Evolutionary conservation across 2,113 vertebrate species (phyloP), one percentile per base, ranked within the genome.

Genomic region (Hemiprocne comata): DNA sequence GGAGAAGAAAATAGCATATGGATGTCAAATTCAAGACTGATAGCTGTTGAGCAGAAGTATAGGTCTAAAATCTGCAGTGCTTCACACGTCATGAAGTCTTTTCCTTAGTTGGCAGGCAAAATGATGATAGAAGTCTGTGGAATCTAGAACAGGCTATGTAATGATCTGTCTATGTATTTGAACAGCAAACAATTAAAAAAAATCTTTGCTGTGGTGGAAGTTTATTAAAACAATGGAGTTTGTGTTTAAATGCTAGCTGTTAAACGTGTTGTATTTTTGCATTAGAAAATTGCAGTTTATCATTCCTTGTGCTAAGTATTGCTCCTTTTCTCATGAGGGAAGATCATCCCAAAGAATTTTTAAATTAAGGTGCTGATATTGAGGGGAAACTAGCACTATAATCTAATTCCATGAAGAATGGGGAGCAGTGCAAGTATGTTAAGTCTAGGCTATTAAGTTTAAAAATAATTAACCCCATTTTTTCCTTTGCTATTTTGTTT

Each of bases 1-100:
- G 61, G 90, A 96, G 61, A 54, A 94, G 90, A 93, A 92, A 96
- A 97, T 96, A 94, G 69, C 95, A 92, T 97, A 94, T 89, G 93
- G 92, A 90, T 94, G 93, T 86, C 85, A 87, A 91, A 92, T 93
- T 95, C 88, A 93, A 89, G 92, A 81, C 92, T 92, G 92, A 80
- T 92, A 81, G 80, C 88, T 95, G 87, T 67, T 95, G 92, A 96
- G 69, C 92, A 95, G 95, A 96, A 96, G 92, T 90, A 34, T 72
- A 78, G 90, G 90, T 91, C 92, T 91, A 92, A 96, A 96, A 96
- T 95, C 93, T 93, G 93, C 93, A 86, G 3, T 75, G 53, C 80
- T 95, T 97, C 90, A 93, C 93, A 95, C 70, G 13, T 92, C 83
- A 96, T 90, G 88, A 91, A 90, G 82, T 93, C 90, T 90, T 90